Base-by-base conservation (phyloP, 2,888 invertebrate species). In the Ryuthela nishihirai region DNA sequence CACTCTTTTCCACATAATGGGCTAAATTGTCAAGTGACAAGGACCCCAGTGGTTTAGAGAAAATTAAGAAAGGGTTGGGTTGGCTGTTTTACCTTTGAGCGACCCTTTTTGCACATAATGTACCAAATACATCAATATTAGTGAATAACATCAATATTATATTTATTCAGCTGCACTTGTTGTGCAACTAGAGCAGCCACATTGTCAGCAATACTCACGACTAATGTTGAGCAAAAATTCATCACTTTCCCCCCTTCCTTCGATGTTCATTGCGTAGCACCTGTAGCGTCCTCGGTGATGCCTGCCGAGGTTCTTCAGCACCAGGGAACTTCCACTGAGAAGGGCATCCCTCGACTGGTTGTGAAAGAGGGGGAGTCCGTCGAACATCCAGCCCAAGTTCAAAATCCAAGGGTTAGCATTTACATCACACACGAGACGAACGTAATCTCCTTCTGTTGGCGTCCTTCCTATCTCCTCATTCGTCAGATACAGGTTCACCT, bases 201-300 rank as follows among this genome's bases (percentile, higher is more conserved):
- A n/a, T n/a, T n/a, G n/a, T n/a, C n/a, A n/a, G n/a, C n/a, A n/a
- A 10, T 36, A 59, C 54, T 60, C 21, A 60, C 60, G 54, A 15
- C 49, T 54, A 18, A 60, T 50, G 29, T 60, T 60, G 21, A 60
- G 40, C 18, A 20, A 34, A 3, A 54, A 45, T 15, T 60, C 54
- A n/a, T 60, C 39, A 24, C 60, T 60, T 23, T 34, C 29, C 6
- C 60, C 60, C 18, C 54, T 48, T 3, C 60, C 54, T 38, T 49
- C 60, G 4, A 46, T 54, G 45, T 60, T 60, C 46, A 50, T 49
- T 45, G 60, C 60, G 45, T 41, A 60, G 34, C 60, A 60, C 18
- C 41, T 20, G 45, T 60, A 60, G n/a, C 48, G 44, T 4, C 60
- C 60, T 15, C 35, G 35, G 45, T 60, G 54, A 18, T 39, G 26